Conservation (phyloP, 2,888 invertebrate genomes). For the Ganaspis brasiliensis region DNA sequence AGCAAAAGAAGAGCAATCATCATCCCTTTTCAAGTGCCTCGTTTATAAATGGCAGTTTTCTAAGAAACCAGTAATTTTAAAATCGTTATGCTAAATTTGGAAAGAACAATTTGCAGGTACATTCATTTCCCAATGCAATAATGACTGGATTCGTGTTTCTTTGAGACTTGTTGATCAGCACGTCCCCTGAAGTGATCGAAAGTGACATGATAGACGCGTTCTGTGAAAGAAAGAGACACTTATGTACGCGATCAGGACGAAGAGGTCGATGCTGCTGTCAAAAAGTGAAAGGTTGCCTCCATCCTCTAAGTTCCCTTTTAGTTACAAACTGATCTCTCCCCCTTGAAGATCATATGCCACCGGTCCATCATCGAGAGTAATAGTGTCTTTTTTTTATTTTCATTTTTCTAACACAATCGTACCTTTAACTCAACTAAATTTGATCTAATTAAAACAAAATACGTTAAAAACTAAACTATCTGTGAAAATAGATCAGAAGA, state of each 20-base stretch:
- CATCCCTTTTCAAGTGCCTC: not conserved
- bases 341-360: slow-evolving; percentile 7
- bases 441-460: not conserved
- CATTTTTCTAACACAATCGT: not conserved
- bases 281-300: slow-evolving; percentile 78
- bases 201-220: slow-evolving; percentile 43
- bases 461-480: no score
- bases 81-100: slow-evolving; percentile 3
- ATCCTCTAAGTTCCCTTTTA: slow-evolving; percentile 66
- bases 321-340: slow-evolving; percentile 43
- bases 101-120: slow-evolving; percentile 17
- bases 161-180: slow-evolving; percentile 13
- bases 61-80: not conserved
- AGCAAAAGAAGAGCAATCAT: not conserved
- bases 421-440: not conserved
- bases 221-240: slow-evolving; percentile 55
- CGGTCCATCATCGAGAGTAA: slow-evolving; percentile 25
- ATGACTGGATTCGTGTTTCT: slow-evolving; percentile 14
- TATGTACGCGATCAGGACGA: slow-evolving; percentile 50
- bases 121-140: slow-evolving; percentile 34
- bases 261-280: slow-evolving; percentile 63
- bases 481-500: no score
- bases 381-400: slow-evolving; percentile 12
- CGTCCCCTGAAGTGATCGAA: slow-evolving; percentile 29
- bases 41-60: not conserved